Evolutionary conservation across 2,113 vertebrate species (phyloP).

Genomic region (Herpetotheres cachinnans): DNA sequence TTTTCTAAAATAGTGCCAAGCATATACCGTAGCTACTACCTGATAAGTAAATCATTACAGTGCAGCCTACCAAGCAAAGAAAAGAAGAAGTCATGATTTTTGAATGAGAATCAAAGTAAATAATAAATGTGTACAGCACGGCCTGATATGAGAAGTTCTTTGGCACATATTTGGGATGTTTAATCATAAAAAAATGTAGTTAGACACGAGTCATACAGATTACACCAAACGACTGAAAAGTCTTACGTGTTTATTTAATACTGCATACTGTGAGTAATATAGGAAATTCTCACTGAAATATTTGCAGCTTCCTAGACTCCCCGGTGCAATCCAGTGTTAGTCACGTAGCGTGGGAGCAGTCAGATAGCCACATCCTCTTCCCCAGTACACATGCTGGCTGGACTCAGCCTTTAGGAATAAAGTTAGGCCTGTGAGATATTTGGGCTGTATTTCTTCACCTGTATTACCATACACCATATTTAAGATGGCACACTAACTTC

Average conservation of each 20-base stretch:
- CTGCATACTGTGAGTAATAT: constrained; percentile 1
- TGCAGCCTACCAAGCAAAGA: background rate
- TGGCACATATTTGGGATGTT: background rate
- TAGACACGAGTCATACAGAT: background rate
- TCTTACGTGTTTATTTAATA: background rate
- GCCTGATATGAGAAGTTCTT: background rate
- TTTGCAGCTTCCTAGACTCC: background rate
- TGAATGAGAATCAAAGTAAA: constrained; percentile 18
- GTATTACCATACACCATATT: background rate
- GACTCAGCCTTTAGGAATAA: background rate
- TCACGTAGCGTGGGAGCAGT: background rate
- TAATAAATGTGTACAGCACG: background rate
- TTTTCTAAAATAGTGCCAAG: background rate
- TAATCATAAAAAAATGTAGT: background rate
- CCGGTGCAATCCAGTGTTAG: background rate
- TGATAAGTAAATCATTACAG: background rate
- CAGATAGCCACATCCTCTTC: background rate
- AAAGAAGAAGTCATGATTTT: constrained; percentile 2
- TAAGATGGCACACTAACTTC: background rate
- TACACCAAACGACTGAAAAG: background rate
- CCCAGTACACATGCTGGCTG: background rate
- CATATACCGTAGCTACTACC: background rate
- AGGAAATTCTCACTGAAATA: background rate
- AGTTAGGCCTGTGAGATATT: background rate
- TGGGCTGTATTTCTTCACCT: background rate